phyloP scores from a whole-genome alignment of 2,113 vertebrate species.

The Erinaceus europaeus region DNA sequence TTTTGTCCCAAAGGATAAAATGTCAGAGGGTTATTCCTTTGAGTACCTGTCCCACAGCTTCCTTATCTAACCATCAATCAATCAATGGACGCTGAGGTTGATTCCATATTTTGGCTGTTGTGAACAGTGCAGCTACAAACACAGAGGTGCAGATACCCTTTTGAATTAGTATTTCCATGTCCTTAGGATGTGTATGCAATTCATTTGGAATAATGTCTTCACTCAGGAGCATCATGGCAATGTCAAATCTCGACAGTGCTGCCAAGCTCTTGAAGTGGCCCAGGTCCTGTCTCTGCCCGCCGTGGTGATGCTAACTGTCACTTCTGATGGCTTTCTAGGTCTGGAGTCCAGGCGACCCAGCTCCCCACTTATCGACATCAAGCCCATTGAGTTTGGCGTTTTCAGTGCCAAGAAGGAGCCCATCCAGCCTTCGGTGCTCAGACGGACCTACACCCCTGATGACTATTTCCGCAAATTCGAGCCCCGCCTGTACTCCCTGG shows the following conservation, averaged over 20 bases:
- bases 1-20: no score
- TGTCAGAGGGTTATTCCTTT: no score
- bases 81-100: no score
- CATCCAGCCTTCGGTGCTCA: conserved; percentile 86
- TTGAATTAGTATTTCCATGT: no score
- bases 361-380: conserved; percentile 88
- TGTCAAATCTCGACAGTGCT: neutral
- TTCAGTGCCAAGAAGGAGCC: conserved; percentile 89
- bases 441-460: conserved; percentile 85
- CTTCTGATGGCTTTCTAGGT: conserved; percentile 70
- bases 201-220: no score
- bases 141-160: no score
- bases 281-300: accelerated
- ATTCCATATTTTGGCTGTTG: no score
- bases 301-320: neutral
- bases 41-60: no score
- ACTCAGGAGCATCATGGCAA: neutral
- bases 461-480: conserved; percentile 91
- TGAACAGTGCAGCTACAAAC: no score
- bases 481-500: conserved; percentile 87
- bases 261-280: accelerated
- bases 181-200: no score
- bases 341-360: conserved; percentile 87
- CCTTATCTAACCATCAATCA: no score
- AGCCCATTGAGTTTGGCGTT: conserved; percentile 89